Evolutionary conservation across 1,140 invertebrate genomes (phyloP).

Genomic region (Solenopsis fugax): DNA sequence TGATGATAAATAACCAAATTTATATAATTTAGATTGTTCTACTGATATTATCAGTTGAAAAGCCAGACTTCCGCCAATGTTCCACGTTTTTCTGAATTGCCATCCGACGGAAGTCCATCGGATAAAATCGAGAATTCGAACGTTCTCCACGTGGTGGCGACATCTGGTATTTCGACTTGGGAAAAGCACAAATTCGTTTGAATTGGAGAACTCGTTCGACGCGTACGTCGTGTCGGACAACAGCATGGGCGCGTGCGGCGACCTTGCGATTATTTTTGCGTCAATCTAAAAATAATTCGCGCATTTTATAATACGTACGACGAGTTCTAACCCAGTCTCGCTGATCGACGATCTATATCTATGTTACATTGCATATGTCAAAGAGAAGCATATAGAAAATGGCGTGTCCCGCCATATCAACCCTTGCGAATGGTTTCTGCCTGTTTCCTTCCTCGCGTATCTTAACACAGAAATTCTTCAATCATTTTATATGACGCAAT

Average conservation of each 20-base stretch:
- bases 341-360: slow-evolving; percentile 63
- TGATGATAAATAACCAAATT: not conserved
- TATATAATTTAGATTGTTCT: too few species aligned
- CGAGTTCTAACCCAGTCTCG: slow-evolving; percentile 68
- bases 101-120: not conserved
- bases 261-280: slow-evolving; percentile 86
- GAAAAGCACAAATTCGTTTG: slow-evolving; percentile 36
- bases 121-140: slow-evolving; percentile 4
- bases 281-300: slow-evolving; percentile 85
- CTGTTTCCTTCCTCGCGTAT: not conserved
- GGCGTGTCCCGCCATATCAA: not conserved
- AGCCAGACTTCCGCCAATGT: not conserved
- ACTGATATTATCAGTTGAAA: slow-evolving; percentile 12
- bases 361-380: slow-evolving; percentile 38
- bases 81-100: not conserved
- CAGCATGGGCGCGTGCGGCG: slow-evolving; percentile 79
- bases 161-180: slow-evolving; percentile 37
- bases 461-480: not conserved
- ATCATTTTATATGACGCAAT: not conserved
- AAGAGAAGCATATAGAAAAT: not conserved
- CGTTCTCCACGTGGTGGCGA: slow-evolving; percentile 65
- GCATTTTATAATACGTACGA: slow-evolving; percentile 84
- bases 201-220: slow-evolving; percentile 38
- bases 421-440: not conserved
- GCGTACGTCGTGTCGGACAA: slow-evolving; percentile 49